Evolutionary conservation across 2,888 invertebrate species (phyloP).

Genomic region (Ophonus ardosiacus): DNA sequence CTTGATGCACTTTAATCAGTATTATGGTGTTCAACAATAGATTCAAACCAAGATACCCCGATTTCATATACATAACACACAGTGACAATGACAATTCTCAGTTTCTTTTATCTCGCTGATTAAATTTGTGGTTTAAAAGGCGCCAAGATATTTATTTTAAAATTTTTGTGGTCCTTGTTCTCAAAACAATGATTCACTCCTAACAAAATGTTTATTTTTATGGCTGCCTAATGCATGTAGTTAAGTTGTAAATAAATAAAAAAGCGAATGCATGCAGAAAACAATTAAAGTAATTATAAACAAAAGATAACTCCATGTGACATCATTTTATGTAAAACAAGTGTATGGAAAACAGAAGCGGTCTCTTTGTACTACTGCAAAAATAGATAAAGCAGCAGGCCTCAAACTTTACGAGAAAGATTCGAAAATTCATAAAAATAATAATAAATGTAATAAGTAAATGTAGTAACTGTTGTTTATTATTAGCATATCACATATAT

Average conservation of each 20-base stretch:
- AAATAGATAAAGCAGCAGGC: not conserved
- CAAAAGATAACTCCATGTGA: slow-evolving; percentile 4
- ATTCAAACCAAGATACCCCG: no score
- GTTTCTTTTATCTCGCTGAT: not conserved
- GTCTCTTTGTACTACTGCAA: not conserved
- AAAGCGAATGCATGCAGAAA: slow-evolving; percentile 25
- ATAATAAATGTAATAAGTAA: no score
- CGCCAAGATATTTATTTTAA: not conserved
- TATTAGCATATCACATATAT: no score
- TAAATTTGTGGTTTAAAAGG: not conserved
- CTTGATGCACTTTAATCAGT: no score
- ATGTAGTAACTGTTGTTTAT: no score
- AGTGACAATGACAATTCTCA: not conserved
- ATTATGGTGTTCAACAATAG: no score
- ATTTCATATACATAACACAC: not conserved
- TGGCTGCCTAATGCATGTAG: not conserved
- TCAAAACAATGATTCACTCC: not conserved
- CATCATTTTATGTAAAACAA: slow-evolving; percentile 15
- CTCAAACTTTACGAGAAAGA: not conserved
- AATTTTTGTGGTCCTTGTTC: not conserved
- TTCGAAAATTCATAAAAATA: not conserved
- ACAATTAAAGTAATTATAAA: slow-evolving; percentile 33
- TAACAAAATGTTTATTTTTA: not conserved
- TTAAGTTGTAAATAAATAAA: slow-evolving; percentile 3
- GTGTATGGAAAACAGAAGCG: slow-evolving; percentile 10